Evolutionary conservation across 1,140 invertebrate species (phyloP), one percentile per base, ranked within the genome.

Genomic region (Zeugodacus cucurbitae): DNA sequence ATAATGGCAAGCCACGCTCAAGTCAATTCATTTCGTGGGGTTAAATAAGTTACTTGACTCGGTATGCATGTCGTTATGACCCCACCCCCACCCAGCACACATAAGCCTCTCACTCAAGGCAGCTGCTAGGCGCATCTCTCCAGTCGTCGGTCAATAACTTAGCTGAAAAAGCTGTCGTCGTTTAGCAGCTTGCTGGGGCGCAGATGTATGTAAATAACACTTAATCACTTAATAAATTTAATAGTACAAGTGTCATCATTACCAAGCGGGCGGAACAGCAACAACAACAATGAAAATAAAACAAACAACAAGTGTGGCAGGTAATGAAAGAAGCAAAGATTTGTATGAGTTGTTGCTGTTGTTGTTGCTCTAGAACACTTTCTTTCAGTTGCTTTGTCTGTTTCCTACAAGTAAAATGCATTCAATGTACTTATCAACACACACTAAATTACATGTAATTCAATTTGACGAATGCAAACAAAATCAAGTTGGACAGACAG

Each of bases 391-490:
- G 34, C 20, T 11, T 74, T 41, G 67, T 74, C 32, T 74, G 32
- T 20, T 74, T 74, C 5, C 67, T 41, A 74, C 14, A 74, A 74
- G 34, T 37, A 37, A 74, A 74, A 74, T 74, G 67, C 67, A 74
- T 74, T 70, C 67, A 74, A 74, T n/a, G 67, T 74, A n/a, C 67
- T 74, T 74, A 74, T 74, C 67, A 74, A 14, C 67, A 74, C 67
- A 74, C 22, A 41, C 41, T 74, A 74, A 74, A 74, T 74, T 74
- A 62, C n/a, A n/a, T 62, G 58, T 62, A 74, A 74, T 74, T 74
- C 67, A 74, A 74, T 74, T 74, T 74, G 29, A 14, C 22, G 34
- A 37, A 37, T 74, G 67, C 20, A 74, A 41, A 41, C 67, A 37
- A 74, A 74, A 5, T 10, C 67, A 41, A 14, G 34, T 8, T 8